These are phyloP conservation scores for Drosophila neotestacea DNA, from an alignment of 2,888 invertebrate species.

Conservation along the genomic window DNA sequence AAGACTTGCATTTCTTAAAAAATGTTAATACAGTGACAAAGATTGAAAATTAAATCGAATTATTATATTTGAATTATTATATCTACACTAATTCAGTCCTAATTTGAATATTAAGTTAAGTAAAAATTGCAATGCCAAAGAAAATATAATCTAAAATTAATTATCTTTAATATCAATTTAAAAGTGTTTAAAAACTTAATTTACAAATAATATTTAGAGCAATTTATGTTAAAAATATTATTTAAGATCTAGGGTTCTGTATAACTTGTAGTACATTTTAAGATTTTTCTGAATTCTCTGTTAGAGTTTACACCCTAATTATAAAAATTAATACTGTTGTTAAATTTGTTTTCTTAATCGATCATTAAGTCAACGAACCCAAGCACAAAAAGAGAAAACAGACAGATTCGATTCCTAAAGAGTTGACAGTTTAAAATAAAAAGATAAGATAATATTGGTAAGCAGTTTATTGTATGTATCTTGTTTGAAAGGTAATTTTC, in stretches of 20 bases:
- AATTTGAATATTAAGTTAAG: too few relatives aligned
- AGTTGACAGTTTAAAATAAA: neutral
- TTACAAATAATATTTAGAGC: too few relatives aligned
- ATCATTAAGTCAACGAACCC: neutral
- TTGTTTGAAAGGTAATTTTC: neutral
- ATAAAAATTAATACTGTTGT: neutral
- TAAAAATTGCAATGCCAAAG: too few relatives aligned
- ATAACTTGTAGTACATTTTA: too few relatives aligned
- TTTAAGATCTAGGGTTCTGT: too few relatives aligned
- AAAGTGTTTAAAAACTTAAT: too few relatives aligned
- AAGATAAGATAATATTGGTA: conserved; percentile 20
- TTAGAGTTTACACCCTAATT: too few relatives aligned
- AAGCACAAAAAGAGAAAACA: neutral
- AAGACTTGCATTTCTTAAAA: too few relatives aligned
- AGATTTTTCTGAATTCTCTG: too few relatives aligned
- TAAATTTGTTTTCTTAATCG: neutral
- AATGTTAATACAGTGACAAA: neutral
- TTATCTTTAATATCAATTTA: neutral
- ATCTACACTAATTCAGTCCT: too few relatives aligned
- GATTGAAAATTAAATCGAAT: neutral
- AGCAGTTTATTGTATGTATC: conserved; percentile 5
- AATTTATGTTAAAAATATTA: too few relatives aligned
- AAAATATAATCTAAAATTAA: too few relatives aligned
- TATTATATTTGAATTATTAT: neutral
- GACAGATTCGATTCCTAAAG: conserved; percentile 3